Conservation (phyloP, 2,113 vertebrate species). For the Cyanocitta stelleri region DNA sequence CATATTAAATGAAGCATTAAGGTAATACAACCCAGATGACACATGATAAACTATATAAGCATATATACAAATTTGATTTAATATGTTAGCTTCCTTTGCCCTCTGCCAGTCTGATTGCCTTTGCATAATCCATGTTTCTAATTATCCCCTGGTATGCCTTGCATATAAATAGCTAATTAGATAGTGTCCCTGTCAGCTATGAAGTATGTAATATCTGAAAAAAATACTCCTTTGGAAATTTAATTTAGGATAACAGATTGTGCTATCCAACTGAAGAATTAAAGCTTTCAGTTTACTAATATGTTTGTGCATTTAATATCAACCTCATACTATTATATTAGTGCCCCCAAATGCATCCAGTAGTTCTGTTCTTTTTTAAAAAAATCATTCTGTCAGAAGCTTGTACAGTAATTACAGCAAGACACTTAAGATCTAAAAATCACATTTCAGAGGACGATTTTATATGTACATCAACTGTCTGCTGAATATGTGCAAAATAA, state of each 20-base stretch:
- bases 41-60: conserved; percentile 66
- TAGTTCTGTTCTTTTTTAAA: neutral
- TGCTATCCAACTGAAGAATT: conserved; percentile 67
- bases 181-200: conserved; percentile 73
- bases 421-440: neutral
- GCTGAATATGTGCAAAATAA: neutral
- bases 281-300: conserved; percentile 56
- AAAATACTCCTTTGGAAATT: conserved; percentile 71
- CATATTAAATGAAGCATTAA: conserved; percentile 71
- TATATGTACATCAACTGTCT: fast-evolving
- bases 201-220: conserved; percentile 74
- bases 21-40: conserved; percentile 68
- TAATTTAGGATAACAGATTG: conserved; percentile 75
- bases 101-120: conserved; percentile 74
- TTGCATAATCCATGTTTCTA: conserved; percentile 79
- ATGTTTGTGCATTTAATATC: conserved; percentile 57
- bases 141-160: conserved; percentile 76
- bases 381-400: neutral
- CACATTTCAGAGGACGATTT: neutral
- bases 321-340: conserved; percentile 35
- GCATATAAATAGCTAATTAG: conserved; percentile 84
- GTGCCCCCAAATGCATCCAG: conserved; percentile 6
- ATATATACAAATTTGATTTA: conserved; percentile 74
- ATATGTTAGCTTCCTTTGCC: conserved; percentile 67
- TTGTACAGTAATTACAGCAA: conserved; percentile 20